phyloP scores from a whole-genome alignment of 2,113 vertebrate genomes.

The Thamnophis sirtalis region DNA sequence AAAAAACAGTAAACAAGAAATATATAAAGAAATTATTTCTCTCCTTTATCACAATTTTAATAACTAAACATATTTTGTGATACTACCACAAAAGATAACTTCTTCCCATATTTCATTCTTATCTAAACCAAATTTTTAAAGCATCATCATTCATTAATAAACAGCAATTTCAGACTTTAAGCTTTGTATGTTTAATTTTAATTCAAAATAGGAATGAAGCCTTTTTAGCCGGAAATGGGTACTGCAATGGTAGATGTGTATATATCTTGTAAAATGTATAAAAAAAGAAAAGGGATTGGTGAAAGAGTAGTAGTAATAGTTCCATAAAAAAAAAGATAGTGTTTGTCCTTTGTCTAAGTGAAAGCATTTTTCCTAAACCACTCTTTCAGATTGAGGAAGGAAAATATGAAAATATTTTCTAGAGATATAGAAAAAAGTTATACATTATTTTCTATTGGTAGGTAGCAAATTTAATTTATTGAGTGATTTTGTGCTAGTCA shows the following conservation, averaged over 20 bases:
- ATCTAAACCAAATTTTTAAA: background rate
- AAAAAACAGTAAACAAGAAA: background rate
- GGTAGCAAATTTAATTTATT: background rate
- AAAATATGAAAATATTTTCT: background rate
- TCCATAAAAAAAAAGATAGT: background rate
- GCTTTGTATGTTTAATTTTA: background rate
- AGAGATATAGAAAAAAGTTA: background rate
- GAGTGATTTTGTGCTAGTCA: background rate
- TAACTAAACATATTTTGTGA: background rate
- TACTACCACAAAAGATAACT: background rate
- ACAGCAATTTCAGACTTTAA: background rate
- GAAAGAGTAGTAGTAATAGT: background rate
- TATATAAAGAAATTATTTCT: background rate
- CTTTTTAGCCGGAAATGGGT: background rate
- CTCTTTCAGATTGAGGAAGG: background rate
- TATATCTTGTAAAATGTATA: background rate
- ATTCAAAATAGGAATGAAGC: background rate
- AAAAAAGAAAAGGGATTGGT: background rate
- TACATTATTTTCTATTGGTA: background rate
- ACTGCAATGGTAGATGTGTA: background rate
- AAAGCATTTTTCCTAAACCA: background rate
- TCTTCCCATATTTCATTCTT: background rate
- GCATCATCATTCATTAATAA: background rate
- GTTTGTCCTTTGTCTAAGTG: background rate
- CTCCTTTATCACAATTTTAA: background rate